Evolutionary conservation across 2,797 vertebrate genomes (phyloP).

Genomic region (Gallinago nigripennis): DNA sequence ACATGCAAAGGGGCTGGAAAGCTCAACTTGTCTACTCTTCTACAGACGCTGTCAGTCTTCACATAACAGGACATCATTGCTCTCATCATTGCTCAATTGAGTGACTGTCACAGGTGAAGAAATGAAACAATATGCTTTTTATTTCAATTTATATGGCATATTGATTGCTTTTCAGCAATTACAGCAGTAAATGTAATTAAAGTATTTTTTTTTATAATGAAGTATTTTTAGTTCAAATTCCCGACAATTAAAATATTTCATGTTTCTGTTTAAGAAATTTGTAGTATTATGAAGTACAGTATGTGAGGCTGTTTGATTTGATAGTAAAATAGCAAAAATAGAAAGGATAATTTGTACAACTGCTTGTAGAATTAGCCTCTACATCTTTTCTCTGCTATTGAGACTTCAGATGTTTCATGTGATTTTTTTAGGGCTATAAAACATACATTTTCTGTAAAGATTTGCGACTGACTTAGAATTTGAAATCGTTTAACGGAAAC

Average conservation of each 20-base stretch:
- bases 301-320: not conserved
- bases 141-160: not conserved
- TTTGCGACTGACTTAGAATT: not conserved
- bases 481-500: not conserved
- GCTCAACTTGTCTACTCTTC: not conserved
- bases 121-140: not conserved
- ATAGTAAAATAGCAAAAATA: not conserved
- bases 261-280: not conserved
- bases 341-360: not conserved
- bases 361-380: not conserved
- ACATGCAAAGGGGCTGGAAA: not conserved
- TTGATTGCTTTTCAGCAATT: not conserved
- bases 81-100: fast-evolving
- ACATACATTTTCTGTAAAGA: not conserved
- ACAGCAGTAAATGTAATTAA: not conserved
- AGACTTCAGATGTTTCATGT: not conserved
- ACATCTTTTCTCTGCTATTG: not conserved
- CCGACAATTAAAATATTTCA: not conserved
- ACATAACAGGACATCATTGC: not conserved
- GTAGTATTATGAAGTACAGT: not conserved
- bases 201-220: not conserved
- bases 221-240: not conserved
- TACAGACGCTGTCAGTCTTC: not conserved
- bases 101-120: not conserved
- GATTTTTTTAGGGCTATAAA: not conserved